phyloP scores from a whole-genome alignment of 2,888 invertebrate genomes.

The Cephus nigrinus region DNA sequence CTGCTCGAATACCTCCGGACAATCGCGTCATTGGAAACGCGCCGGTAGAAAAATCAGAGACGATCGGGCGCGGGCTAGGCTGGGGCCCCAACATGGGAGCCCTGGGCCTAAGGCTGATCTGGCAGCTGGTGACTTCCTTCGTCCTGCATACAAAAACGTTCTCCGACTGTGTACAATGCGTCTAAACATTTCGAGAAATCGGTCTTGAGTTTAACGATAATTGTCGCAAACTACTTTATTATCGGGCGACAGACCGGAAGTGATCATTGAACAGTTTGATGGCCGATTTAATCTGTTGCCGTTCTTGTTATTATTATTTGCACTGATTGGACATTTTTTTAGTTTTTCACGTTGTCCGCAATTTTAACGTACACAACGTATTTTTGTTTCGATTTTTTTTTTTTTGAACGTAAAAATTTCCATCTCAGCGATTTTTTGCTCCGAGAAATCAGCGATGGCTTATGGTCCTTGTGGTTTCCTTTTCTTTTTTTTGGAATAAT shows the following conservation, averaged over 20 bases:
- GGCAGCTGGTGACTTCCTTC: neutral
- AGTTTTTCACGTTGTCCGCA: neutral
- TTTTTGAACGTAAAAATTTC: no score
- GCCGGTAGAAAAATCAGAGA: constrained; percentile 22
- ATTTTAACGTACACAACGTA: neutral
- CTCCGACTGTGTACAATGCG: constrained; percentile 16
- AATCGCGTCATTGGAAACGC: constrained; percentile 38
- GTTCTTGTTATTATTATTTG: neutral
- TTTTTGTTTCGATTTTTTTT: no score
- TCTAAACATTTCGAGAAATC: constrained; percentile 25
- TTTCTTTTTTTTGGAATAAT: neutral
- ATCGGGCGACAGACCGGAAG: constrained; percentile 15
- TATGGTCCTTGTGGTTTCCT: no score
- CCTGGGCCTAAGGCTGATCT: neutral
- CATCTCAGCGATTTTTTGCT: no score
- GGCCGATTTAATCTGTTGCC: neutral
- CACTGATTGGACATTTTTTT: neutral
- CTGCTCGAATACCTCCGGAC: constrained; percentile 59
- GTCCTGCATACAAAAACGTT: neutral
- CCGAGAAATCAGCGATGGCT: no score
- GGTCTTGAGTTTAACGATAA: constrained; percentile 19
- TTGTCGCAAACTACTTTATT: constrained; percentile 26
- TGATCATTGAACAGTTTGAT: neutral
- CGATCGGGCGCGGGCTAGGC: neutral
- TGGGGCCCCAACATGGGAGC: neutral